Conservation (phyloP, 2,888 invertebrate species). For the Xestoiulus laeticollis region DNA sequence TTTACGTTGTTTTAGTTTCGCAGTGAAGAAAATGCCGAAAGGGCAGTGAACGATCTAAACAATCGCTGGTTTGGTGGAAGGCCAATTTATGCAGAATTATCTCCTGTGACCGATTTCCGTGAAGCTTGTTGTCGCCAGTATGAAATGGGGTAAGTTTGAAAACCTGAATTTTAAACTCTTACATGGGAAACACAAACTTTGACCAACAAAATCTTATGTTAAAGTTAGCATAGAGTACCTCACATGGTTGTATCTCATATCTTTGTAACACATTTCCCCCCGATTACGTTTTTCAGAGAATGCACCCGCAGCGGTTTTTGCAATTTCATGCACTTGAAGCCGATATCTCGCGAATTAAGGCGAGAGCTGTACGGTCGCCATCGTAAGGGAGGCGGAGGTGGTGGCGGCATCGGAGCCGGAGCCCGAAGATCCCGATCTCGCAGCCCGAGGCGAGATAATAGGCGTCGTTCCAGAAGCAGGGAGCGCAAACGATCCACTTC, state of each 20-base stretch:
- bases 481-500: conserved; percentile 56
- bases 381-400: conserved; percentile 53
- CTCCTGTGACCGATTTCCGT: conserved; percentile 98
- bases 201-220: too few relatives aligned
- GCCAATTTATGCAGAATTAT: conserved; percentile 97
- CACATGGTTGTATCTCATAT: too few relatives aligned
- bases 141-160: conserved; percentile 83
- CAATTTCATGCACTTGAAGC: conserved; percentile 99
- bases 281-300: conserved; percentile 70
- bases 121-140: conserved; percentile 99
- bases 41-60: conserved; percentile 95
- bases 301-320: conserved; percentile 99
- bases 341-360: conserved; percentile 92
- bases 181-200: too few relatives aligned
- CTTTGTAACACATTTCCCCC: background rate
- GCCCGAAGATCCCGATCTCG: conserved; percentile 60
- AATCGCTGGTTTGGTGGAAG: conserved; percentile 99
- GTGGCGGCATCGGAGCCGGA: conserved; percentile 72
- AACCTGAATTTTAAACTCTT: background rate
- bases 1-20: conserved; percentile 74
- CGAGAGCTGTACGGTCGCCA: conserved; percentile 72
- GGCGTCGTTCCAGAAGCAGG: conserved; percentile 48
- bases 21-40: conserved; percentile 97
- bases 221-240: too few relatives aligned
- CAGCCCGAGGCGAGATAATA: conserved; percentile 53